Percentiles rank a stretch among this genome's conserved stretches.
Conservation (phyloP, 2,797 vertebrate species). For the Silurus aristotelis region DNA sequence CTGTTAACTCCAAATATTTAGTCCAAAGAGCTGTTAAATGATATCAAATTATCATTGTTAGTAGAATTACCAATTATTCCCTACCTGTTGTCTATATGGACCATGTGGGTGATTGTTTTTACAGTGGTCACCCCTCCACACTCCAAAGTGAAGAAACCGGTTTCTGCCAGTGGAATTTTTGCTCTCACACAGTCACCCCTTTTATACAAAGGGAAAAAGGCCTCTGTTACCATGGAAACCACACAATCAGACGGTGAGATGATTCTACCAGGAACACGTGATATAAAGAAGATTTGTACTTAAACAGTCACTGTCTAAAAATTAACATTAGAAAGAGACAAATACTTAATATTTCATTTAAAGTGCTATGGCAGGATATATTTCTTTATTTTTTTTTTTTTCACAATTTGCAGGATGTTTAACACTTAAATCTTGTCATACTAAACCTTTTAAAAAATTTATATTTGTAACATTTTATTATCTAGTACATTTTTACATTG, state of each 20-base stretch:
- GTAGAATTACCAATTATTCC: neutral
- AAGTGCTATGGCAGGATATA: neutral
- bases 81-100: neutral
- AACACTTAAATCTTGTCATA: neutral
- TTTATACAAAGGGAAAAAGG: conserved; percentile 76
- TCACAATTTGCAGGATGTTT: neutral
- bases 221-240: conserved; percentile 58
- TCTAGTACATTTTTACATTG: neutral
- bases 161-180: conserved; percentile 84
- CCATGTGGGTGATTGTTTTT: neutral
- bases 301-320: neutral
- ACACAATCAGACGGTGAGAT: conserved; percentile 46
- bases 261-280: neutral
- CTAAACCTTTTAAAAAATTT: neutral
- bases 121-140: conserved; percentile 72
- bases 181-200: conserved; percentile 90
- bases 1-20: neutral
- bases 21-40: no score
- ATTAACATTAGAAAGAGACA: neutral
- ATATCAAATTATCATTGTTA: no score
- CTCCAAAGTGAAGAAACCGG: conserved; percentile 65
- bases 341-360: conserved; percentile 1
- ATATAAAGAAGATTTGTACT: neutral
- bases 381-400: neutral
- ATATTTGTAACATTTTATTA: neutral